Evolutionary conservation across 2,113 vertebrate genomes (phyloP), one percentile per base, ranked within the genome.

Genomic region (Equus quagga): DNA sequence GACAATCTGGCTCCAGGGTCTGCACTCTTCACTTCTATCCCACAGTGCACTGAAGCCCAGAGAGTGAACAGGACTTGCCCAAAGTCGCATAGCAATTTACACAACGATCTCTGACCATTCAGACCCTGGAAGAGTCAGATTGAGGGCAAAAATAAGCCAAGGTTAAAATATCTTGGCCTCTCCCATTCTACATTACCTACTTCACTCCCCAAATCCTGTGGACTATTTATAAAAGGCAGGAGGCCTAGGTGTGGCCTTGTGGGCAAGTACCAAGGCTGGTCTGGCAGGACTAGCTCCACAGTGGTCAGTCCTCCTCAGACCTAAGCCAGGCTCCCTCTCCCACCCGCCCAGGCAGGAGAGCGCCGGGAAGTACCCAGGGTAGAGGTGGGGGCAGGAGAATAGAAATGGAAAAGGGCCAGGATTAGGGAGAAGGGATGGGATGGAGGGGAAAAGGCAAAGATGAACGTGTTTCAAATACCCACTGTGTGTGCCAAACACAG

Each of bases 151-250:
- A 44, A 24, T 28, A 44, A 44, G 6, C 54, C 46, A 49, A 93
- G 23, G 8, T 51, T 58, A 56, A 75, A 36, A 51, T 46, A 44
- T n/a, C 46, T 21, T 36, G 26, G 49, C 18, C 36, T 67, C 65
- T 58, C 46, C 33, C 56, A 54, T 41, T 58, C 65, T 21, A 24
- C 8, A 49, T 60, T 17, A n/a, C 85, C 54, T 28, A 41, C 26
- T 58, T 79, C 44, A 78, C 21, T 41, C n/a, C 46, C 51, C 4
- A 24, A 10, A 51, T 90, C 54, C 85, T 64, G 31, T 21, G n/a
- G n/a, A 41, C 51, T 88, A 6, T 96, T 94, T 94, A 78, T 21
- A 44, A 70, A 91, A 91, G 78, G 44, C 69, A 31, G 46, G 70
- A 81, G 28, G 15, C 51, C 36, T 18, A 64, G 84, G 58, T 41